phyloP scores from a whole-genome alignment of 2,113 vertebrate species.

The Pimephales promelas region DNA sequence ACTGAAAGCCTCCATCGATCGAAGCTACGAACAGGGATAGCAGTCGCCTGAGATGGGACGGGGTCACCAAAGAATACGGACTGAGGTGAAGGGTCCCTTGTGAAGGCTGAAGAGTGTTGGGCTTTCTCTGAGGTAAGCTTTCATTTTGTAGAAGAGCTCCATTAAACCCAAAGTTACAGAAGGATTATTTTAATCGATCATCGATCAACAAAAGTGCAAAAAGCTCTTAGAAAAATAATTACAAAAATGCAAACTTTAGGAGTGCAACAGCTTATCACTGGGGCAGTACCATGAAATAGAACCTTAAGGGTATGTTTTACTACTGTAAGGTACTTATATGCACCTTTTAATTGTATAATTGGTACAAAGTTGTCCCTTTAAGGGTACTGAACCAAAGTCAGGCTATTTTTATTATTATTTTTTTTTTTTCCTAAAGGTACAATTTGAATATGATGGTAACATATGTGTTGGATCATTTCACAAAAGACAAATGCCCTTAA shows the following conservation, averaged over 20 bases:
- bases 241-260: too few species aligned
- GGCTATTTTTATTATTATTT: neutral
- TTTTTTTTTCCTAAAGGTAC: neutral
- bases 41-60: conserved; percentile 59
- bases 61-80: conserved; percentile 62
- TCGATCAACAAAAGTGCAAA: conserved; percentile 12
- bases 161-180: conserved; percentile 44
- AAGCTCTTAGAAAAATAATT: too few species aligned
- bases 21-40: conserved; percentile 61
- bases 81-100: conserved; percentile 57
- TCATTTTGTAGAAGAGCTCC: conserved; percentile 20
- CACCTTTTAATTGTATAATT: neutral
- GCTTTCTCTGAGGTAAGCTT: conserved; percentile 55
- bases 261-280: too few species aligned
- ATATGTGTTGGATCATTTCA: conserved; percentile 16
- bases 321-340: neutral
- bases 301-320: neutral
- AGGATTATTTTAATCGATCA: conserved; percentile 43
- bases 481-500: neutral
- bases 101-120: conserved; percentile 39
- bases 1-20: conserved; percentile 77
- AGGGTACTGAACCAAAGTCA: neutral
- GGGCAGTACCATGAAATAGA: neutral
- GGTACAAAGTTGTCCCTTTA: neutral
- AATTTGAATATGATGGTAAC: neutral